These are phyloP conservation scores for Podilymbus podiceps DNA, from an alignment of 2,113 vertebrate species.

Conservation along the genomic window DNA sequence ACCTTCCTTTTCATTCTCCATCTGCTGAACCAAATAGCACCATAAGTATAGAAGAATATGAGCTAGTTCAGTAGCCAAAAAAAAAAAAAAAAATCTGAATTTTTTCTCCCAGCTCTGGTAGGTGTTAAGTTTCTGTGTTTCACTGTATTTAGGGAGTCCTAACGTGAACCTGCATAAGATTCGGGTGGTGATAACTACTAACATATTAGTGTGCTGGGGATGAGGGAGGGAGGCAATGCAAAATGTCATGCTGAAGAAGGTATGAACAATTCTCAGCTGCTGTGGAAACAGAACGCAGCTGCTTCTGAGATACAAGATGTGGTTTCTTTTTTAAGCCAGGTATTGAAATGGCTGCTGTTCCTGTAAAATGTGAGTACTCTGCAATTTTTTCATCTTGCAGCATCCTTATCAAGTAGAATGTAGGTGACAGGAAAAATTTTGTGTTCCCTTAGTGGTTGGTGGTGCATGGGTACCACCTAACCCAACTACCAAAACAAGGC, in stretches of 20 bases:
- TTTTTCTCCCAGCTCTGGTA: constrained; percentile 2
- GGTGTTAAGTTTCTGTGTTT: constrained; percentile 16
- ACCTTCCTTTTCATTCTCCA: constrained; percentile 7
- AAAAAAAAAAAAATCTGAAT: neutral
- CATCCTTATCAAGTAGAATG: neutral
- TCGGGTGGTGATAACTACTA: neutral
- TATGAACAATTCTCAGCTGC: neutral
- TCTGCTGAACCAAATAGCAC: constrained; percentile 20
- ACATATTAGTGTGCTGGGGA: neutral
- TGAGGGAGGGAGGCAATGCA: neutral
- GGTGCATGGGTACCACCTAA: neutral
- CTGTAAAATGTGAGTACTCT: constrained; percentile 4
- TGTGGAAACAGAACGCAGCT: neutral
- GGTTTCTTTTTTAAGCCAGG: constrained; percentile 46
- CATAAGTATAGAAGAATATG: neutral
- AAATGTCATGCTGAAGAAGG: neutral
- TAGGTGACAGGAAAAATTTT: constrained; percentile 11
- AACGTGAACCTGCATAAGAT: neutral
- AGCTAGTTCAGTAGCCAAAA: constrained; percentile 29
- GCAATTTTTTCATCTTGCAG: constrained; percentile 5
- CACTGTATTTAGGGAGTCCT: constrained; percentile 17
- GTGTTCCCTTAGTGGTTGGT: neutral
- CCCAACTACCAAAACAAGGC: neutral
- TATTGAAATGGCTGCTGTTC: constrained; percentile 47
- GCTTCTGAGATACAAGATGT: constrained; percentile 5